Conservation (phyloP, 2,888 invertebrate species). For the Himalopsyche tibetana region DNA sequence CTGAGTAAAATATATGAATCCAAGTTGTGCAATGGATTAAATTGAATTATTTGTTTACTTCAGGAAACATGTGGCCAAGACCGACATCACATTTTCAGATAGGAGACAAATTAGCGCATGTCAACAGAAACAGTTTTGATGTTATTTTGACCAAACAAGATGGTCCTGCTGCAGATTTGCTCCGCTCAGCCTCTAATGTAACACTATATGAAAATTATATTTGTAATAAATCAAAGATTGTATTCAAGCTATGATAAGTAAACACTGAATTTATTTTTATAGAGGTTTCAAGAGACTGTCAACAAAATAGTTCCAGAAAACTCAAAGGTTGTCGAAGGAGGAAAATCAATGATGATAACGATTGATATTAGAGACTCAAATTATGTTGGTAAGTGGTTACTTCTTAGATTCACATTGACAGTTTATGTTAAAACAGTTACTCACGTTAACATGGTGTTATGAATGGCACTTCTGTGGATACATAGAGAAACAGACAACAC, state of each 20-base stretch:
- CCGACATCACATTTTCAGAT: conserved; percentile 79
- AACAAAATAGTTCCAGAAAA: conserved; percentile 68
- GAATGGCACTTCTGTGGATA: no score
- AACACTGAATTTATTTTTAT: conserved; percentile 46
- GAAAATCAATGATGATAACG: conserved; percentile 71
- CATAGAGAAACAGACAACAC: no score
- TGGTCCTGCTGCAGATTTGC: conserved; percentile 67
- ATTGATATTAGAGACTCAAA: conserved; percentile 68
- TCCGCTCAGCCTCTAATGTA: conserved; percentile 67
- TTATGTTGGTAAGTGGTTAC: conserved; percentile 61
- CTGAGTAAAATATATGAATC: no score
- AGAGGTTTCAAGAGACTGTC: conserved; percentile 69
- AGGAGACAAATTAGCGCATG: conserved; percentile 75
- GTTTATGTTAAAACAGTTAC: no score
- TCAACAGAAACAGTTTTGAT: conserved; percentile 76
- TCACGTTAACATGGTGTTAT: no score
- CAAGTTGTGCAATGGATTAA: not conserved
- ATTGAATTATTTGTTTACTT: conserved; percentile 9
- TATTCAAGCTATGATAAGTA: conserved; percentile 3
- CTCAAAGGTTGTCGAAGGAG: conserved; percentile 69
- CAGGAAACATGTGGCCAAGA: conserved; percentile 80
- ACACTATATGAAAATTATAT: not conserved
- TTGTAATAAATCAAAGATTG: conserved; percentile 13
- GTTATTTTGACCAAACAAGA: conserved; percentile 71
- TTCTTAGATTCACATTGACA: no score